Evolutionary conservation across 2,797 vertebrate species (phyloP), one percentile per base, ranked within the genome.

Genomic region (Hyperoplus immaculatus): DNA sequence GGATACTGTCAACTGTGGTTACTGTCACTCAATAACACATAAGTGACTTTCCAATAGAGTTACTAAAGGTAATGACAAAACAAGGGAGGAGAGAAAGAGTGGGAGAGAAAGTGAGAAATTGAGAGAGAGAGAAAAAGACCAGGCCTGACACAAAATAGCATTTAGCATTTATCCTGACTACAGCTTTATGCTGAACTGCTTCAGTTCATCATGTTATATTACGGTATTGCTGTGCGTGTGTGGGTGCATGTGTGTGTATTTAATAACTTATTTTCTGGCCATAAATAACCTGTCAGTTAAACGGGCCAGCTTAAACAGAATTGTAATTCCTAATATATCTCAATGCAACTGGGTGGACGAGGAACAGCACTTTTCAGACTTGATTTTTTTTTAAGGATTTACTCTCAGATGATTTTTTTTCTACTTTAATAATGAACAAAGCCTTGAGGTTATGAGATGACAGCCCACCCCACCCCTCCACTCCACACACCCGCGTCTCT

Each of bases 91-190:
- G 10, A 75, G 45, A 71, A 46, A 57, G 38, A 69, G 10, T 10
- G 10, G 4, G 16, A 59, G 36, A 46, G 13, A 58, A 72, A 11
- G 49, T 55, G 66, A 69, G 64, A 57, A 74, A 75, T 13, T 36
- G 67, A 57, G 15, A 72, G 5, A 10, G 36, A 73, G 29, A 71
- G 21, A 71, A 66, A 66, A 12, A 75, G 67, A 80, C 39, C 18
- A 59, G 54, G 60, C 71, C 59, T 79, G 70, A 84, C 72, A 82
- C 41, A 50, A 86, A 78, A 80, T 83, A 41, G 43, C 69, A 86
- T 87, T 87, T 75, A 86, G 80, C 73, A 83, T 87, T 86, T 77
- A 85, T 81, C 77, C 82, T 87, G 75, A 87, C 80, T 72, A 57
- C 78, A 80, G 81, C 67, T 82, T 77, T 85, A 89, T 83, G 83